phyloP scores from a whole-genome alignment of 2,797 vertebrate genomes.

The Peromyscus melanophrys region DNA sequence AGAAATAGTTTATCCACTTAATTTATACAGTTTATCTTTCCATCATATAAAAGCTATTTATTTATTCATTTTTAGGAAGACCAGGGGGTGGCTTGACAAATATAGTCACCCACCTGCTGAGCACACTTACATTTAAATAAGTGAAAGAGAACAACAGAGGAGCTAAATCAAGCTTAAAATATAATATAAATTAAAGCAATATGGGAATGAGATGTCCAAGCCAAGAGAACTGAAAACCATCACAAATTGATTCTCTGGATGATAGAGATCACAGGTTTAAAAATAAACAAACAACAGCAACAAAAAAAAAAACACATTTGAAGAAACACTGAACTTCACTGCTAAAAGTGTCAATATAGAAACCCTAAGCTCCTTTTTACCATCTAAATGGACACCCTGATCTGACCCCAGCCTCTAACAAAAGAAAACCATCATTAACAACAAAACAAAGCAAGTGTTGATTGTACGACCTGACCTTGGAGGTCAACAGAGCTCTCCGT shows the following conservation, averaged over 20 bases:
- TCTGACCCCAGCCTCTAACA: neutral
- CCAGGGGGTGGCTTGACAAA: constrained; percentile 66
- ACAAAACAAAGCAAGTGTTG: neutral
- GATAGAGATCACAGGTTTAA: constrained; percentile 66
- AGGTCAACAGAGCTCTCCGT: neutral
- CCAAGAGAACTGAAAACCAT: constrained; percentile 83
- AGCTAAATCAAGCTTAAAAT: constrained; percentile 83
- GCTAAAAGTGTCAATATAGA: neutral
- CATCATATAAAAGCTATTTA: constrained; percentile 50
- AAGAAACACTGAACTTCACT: constrained; percentile 5
- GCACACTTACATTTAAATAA: constrained; percentile 85
- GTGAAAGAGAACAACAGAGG: constrained; percentile 78
- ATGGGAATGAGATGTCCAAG: constrained; percentile 78
- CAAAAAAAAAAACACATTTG: neutral
- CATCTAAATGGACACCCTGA: neutral
- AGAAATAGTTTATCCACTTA: constrained; percentile 80
- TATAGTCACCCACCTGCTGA: constrained; percentile 82
- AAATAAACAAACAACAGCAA: constrained; percentile 41
- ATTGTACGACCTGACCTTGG: neutral
- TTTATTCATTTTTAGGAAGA: constrained; percentile 75
- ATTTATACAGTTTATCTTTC: constrained; percentile 66
- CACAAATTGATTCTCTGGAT: constrained; percentile 79
- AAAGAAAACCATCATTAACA: neutral
- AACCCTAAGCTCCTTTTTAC: neutral
- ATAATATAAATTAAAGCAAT: constrained; percentile 86